Percentiles rank a stretch among this genome's conserved stretches.
phyloP scores from a whole-genome alignment of 2,888 invertebrate genomes.

The Nymphalis urticae region DNA sequence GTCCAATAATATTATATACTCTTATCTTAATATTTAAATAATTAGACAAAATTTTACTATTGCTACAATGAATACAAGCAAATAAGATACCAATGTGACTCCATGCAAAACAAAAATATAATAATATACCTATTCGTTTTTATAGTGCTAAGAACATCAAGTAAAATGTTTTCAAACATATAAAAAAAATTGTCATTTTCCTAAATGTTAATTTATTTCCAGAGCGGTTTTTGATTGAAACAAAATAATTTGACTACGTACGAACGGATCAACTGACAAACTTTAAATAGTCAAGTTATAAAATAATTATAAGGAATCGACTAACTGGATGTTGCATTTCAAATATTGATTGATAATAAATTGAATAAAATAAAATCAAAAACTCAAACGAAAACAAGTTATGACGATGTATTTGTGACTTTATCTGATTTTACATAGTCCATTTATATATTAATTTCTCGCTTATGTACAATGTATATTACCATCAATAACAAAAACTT shows the following conservation, averaged over 20 bases:
- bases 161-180: background rate
- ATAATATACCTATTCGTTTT: background rate
- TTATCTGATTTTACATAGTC: background rate
- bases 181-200: too few relatives aligned
- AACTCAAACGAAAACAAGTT: background rate
- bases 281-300: background rate
- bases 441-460: background rate
- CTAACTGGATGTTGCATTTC: too few relatives aligned
- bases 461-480: constrained; percentile 10
- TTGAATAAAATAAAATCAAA: too few relatives aligned
- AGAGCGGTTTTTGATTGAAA: background rate
- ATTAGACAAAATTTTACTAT: background rate
- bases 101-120: constrained; percentile 7
- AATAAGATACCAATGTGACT: constrained; percentile 1
- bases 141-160: background rate
- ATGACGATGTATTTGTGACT: background rate
- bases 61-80: background rate
- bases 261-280: background rate
- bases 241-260: background rate
- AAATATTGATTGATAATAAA: too few relatives aligned
- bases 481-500: constrained; percentile 13
- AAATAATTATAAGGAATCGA: background rate
- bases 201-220: background rate
- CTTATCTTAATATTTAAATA: background rate
- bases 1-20: background rate